Evolutionary conservation across 2,888 invertebrate genomes (phyloP).

Genomic region (Mactromeris polynyma): DNA sequence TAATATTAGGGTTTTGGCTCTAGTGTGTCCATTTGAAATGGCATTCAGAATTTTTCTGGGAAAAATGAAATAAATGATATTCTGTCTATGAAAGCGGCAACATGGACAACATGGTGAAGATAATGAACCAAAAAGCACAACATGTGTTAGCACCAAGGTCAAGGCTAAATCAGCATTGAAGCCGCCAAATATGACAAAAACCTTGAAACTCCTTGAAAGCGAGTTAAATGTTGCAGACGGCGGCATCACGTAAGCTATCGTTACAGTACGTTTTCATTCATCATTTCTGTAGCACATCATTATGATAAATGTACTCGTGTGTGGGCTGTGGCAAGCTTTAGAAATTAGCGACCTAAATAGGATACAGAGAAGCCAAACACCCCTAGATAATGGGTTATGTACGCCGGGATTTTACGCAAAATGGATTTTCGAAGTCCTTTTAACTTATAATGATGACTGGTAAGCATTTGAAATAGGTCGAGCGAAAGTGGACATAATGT

Average conservation of each 20-base stretch:
- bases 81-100: too few species aligned
- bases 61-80: too few species aligned
- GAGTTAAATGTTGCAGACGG: neutral
- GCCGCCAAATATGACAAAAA: neutral
- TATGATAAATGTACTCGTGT: conserved; percentile 22
- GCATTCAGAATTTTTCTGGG: too few species aligned
- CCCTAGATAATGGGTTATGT: conserved; percentile 10
- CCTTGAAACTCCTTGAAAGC: neutral
- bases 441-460: conserved; percentile 40
- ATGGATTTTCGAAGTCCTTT: conserved; percentile 47
- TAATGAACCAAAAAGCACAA: too few species aligned
- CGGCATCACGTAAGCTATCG: neutral
- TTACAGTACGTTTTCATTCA: conserved; percentile 24
- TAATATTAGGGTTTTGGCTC: too few species aligned
- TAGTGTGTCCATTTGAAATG: too few species aligned
- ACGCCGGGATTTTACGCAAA: conserved; percentile 55
- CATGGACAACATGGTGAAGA: too few species aligned
- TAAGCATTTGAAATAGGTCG: conserved; percentile 21
- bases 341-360: conserved; percentile 38
- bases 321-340: conserved; percentile 27
- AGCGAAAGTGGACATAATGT: conserved; percentile 17
- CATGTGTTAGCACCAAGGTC: too few species aligned
- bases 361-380: conserved; percentile 16
- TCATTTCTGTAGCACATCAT: conserved; percentile 21
- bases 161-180: too few species aligned